phyloP scores from a whole-genome alignment of 2,888 invertebrate species.

The Neoaliturus tenellus region DNA sequence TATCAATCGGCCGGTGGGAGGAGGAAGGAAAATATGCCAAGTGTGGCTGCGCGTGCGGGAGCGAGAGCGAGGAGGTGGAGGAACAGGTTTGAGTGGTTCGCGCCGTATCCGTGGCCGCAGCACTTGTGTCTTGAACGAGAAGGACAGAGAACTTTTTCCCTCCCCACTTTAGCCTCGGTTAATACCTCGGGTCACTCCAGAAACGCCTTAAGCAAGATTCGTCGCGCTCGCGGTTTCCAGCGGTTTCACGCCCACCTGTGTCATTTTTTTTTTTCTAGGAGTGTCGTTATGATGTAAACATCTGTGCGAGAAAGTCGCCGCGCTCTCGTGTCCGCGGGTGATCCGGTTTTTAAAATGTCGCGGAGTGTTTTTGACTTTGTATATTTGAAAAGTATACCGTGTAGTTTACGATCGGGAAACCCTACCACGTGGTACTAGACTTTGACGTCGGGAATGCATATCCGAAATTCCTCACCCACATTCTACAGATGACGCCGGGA shows the following conservation, averaged over 20 bases:
- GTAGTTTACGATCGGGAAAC: background rate
- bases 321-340: background rate
- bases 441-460: background rate
- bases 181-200: conserved; percentile 47
- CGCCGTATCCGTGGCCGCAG: conserved; percentile 46
- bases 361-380: background rate
- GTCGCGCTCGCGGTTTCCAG: conserved; percentile 47
- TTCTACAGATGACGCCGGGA: background rate
- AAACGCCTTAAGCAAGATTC: conserved; percentile 54
- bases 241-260: conserved; percentile 2
- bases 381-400: background rate
- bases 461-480: background rate
- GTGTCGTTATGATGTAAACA: background rate
- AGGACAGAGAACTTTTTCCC: conserved; percentile 38
- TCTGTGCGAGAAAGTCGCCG: background rate
- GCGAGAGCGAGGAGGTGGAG: conserved; percentile 21
- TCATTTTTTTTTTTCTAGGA: background rate
- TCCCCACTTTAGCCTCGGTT: conserved; percentile 26
- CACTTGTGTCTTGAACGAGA: conserved; percentile 52
- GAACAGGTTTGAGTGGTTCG: conserved; percentile 54
- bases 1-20: conserved; percentile 37
- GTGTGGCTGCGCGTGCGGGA: conserved; percentile 44
- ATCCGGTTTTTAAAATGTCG: background rate
- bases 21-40: conserved; percentile 5
- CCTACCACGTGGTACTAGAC: background rate